Percentiles rank a stretch among this genome's conserved stretches.
phyloP scores from a whole-genome alignment of 1,140 invertebrate species.

The Aphis gossypii region DNA sequence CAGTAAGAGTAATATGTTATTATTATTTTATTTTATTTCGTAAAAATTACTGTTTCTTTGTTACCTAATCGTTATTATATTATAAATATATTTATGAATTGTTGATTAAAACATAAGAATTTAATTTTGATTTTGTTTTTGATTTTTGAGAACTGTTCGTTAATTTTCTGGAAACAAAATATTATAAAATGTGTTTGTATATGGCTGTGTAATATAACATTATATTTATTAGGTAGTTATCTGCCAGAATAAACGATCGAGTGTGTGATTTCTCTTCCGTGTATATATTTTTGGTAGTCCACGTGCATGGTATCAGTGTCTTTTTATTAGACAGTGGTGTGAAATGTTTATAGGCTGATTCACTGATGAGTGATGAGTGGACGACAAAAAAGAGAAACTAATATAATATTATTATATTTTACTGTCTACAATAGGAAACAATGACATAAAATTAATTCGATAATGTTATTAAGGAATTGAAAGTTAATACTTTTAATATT shows the following conservation, averaged over 20 bases:
- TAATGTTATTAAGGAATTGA: not conserved
- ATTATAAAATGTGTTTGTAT: not conserved
- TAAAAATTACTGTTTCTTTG: not conserved
- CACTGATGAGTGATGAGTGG: not conserved
- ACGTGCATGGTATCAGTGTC: not conserved
- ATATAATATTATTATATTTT: not conserved
- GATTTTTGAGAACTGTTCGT: not conserved
- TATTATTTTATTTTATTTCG: not conserved
- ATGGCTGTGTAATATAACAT: not conserved
- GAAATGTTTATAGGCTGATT: not conserved
- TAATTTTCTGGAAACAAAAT: not conserved
- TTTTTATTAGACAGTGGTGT: not conserved
- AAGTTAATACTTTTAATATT: not conserved
- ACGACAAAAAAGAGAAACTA: slow-evolving; percentile 33
- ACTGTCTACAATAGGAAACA: not conserved
- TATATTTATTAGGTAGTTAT: not conserved
- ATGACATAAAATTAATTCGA: not conserved
- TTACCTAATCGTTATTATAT: not conserved
- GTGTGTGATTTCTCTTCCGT: not conserved
- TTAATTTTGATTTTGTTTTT: not conserved
- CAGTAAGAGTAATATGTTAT: not conserved
- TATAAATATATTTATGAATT: not conserved
- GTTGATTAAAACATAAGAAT: not conserved
- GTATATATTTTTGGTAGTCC: not conserved
- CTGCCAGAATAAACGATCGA: not conserved